Evolutionary conservation across 2,888 invertebrate species (phyloP), one percentile per base, ranked within the genome.

Genomic region (Papilio gigon): DNA sequence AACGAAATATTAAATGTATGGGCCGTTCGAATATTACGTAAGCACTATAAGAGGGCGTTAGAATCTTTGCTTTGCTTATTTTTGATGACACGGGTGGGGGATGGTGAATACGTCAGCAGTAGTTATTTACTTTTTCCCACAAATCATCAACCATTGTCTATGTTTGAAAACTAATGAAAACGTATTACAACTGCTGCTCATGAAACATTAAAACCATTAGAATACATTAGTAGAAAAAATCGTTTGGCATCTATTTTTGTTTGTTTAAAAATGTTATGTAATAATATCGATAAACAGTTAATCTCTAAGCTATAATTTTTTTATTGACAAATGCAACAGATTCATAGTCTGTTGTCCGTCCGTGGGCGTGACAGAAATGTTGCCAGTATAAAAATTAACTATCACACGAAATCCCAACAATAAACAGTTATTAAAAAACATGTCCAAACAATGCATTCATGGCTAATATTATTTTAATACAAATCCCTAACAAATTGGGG

Each of bases 401-500:
- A 60, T 65, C 58, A 47, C 67, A 67, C 58, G 42, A 71, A 76
- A 72, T 71, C 74, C 74, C 64, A 68, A 71, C 76, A 75, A 72
- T 76, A 71, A 75, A 78, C 75, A 76, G 71, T 66, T 74, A 75
- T 73, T 73, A 75, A 74, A 76, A 68, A 67, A 69, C 66, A 68
- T 70, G 68, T 72, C 68, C 72, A 70, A 71, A 72, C 72, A 72
- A 72, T 72, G 66, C 68, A 72, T 70, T 69, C 61, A 72, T 70
- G 37, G 61, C 56, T 76, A 73, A 76, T 73, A 76, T 75, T 76
- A 76, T 76, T 73, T 74, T 74, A 76, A 76, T 72, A 73, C 70
- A 73, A 73, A 70, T 73, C 72, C 76, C 71, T 42, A 47, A 71
- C 70, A 72, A 72, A 74, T 70, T 70, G 68, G 75, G 74, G 75